Conservation (phyloP, 2,888 invertebrate species). For the Odontocolon sp. region DNA sequence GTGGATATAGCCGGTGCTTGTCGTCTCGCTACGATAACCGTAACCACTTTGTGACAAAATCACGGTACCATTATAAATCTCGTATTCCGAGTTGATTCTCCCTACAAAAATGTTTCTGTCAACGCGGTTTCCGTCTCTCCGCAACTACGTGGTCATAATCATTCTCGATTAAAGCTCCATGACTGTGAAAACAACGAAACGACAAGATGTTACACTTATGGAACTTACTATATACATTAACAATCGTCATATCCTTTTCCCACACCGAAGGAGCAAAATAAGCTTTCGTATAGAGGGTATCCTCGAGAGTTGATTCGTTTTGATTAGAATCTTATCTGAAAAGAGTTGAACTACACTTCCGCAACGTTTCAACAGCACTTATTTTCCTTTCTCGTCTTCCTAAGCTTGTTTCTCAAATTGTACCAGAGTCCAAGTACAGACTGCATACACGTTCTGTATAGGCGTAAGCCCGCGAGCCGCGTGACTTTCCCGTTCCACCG, state of each 20-base stretch:
- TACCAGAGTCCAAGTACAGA: not conserved
- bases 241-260: not conserved
- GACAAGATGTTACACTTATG: not conserved
- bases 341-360: not conserved
- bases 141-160: not conserved
- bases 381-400: too few species aligned
- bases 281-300: not conserved
- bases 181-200: slow-evolving; percentile 29
- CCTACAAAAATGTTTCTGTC: slow-evolving; percentile 38
- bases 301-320: slow-evolving; percentile 1
- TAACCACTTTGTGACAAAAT: slow-evolving; percentile 57
- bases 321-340: not conserved
- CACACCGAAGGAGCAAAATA: not conserved
- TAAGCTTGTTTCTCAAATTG: too few species aligned
- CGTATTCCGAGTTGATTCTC: slow-evolving; percentile 7
- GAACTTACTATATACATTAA: not conserved
- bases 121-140: slow-evolving; percentile 38
- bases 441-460: too few species aligned
- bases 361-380: not conserved
- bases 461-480: slow-evolving; percentile 33
- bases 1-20: slow-evolving; percentile 38
- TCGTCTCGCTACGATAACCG: slow-evolving; percentile 54
- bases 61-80: slow-evolving; percentile 45
- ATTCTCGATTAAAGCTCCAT: slow-evolving; percentile 8
- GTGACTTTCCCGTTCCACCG: slow-evolving; percentile 41